Evolutionary conservation across 1,140 invertebrate genomes (phyloP).

Genomic region (Drosophila pallidifrons): DNA sequence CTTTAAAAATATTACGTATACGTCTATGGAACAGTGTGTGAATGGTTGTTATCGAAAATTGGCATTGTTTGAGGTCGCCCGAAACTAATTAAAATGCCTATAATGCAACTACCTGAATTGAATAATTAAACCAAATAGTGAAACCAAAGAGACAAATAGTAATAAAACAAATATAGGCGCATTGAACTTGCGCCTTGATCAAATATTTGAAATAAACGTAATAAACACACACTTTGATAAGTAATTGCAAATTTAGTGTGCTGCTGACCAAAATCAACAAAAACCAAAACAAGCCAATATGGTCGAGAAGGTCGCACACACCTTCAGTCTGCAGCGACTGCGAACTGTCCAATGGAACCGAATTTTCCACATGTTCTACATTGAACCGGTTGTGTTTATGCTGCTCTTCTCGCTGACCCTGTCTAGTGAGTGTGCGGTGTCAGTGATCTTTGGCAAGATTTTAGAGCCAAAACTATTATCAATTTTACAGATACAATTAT

Average conservation of each 20-base stretch:
- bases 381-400: constrained; percentile 81
- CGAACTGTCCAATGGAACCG: constrained; percentile 67
- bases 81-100: constrained; percentile 25
- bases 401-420: constrained; percentile 77
- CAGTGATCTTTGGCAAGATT: not conserved
- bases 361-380: constrained; percentile 79
- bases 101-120: constrained; percentile 15
- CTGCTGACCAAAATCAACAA: constrained; percentile 18
- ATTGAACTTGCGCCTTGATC: constrained; percentile 3
- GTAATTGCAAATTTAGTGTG: constrained; percentile 1
- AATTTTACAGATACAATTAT: constrained; percentile 85
- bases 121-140: constrained; percentile 6
- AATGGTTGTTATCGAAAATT: not conserved
- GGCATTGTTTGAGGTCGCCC: constrained; percentile 21
- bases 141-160: constrained; percentile 1
- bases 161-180: not conserved
- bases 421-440: constrained; percentile 69
- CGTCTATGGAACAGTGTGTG: constrained; percentile 17
- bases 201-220: not conserved
- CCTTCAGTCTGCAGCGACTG: constrained; percentile 56
- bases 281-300: constrained; percentile 46
- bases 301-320: constrained; percentile 66
- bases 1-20: constrained; percentile 14
- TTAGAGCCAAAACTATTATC: not conserved
- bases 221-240: not conserved